A percentile compares a stretch with the other conserved stretches of the same genome.
These are phyloP conservation scores for Coryphaenoides rupestris DNA, from an alignment of 2,113 vertebrate species.

Conservation along the genomic window DNA sequence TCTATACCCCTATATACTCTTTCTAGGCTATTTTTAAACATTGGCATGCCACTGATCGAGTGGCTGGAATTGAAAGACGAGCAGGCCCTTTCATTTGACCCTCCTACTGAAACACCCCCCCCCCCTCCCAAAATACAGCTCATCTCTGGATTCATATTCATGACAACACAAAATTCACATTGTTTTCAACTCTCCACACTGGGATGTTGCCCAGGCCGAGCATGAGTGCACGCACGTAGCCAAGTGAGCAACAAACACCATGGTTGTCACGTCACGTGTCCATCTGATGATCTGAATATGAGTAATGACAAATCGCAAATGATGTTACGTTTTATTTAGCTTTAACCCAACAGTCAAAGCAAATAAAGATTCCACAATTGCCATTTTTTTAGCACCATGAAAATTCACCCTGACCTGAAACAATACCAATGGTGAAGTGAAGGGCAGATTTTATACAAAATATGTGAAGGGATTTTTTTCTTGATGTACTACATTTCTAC, in stretches of 20 bases:
- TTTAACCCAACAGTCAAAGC: no score
- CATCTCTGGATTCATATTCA: conserved; percentile 37
- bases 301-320: conserved; percentile 8
- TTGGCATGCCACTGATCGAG: conserved; percentile 48
- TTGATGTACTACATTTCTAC: background rate
- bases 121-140: conserved; percentile 19
- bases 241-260: conserved; percentile 46
- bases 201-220: conserved; percentile 8
- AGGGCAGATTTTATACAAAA: no score
- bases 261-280: background rate
- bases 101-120: conserved; percentile 26
- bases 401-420: no score
- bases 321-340: no score
- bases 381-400: no score
- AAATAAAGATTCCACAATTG: no score
- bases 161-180: conserved; percentile 40
- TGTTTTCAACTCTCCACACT: conserved; percentile 38
- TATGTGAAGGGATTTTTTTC: no score
- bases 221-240: conserved; percentile 24
- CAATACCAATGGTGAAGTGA: no score
- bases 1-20: conserved; percentile 60
- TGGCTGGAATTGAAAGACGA: conserved; percentile 58
- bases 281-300: background rate
- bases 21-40: conserved; percentile 65
- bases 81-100: conserved; percentile 19